These are phyloP conservation scores for Petrolisthes manimaculis DNA, from an alignment of 2,888 invertebrate species.

Conservation along the genomic window DNA sequence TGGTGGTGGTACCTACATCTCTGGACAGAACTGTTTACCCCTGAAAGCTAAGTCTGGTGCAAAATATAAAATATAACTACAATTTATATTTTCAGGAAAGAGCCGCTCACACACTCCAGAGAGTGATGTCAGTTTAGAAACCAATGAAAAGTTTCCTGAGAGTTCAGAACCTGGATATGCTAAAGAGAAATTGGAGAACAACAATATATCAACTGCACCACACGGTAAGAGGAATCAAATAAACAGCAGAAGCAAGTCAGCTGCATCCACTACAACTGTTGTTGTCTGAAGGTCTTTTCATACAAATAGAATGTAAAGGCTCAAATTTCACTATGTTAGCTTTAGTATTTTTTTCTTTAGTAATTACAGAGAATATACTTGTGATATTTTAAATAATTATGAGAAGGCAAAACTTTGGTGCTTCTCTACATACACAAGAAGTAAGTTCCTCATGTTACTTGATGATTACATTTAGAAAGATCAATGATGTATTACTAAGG, in stretches of 20 bases:
- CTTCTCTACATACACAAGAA: slow-evolving; percentile 2
- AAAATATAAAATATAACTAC: too few relatives aligned
- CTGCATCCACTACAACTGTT: slow-evolving; percentile 45
- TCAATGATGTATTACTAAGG: not conserved
- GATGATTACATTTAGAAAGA: not conserved
- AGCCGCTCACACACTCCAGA: slow-evolving; percentile 50
- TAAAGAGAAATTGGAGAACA: slow-evolving; percentile 49
- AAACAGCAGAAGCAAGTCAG: slow-evolving; percentile 43
- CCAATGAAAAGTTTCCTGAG: slow-evolving; percentile 39
- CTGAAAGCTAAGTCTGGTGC: too few relatives aligned
- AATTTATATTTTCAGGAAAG: slow-evolving; percentile 32
- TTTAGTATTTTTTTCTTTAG: slow-evolving; percentile 20
- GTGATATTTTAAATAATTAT: slow-evolving; percentile 29
- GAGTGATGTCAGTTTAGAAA: slow-evolving; percentile 48
- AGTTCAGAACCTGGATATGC: slow-evolving; percentile 28
- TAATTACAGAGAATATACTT: slow-evolving; percentile 15
- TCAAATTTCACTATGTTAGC: slow-evolving; percentile 10
- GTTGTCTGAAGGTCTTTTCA: slow-evolving; percentile 30
- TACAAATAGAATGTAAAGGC: not conserved
- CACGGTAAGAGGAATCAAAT: slow-evolving; percentile 39
- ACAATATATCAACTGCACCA: slow-evolving; percentile 40
- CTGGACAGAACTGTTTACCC: too few relatives aligned
- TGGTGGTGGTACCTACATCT: too few relatives aligned
- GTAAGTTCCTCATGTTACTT: not conserved
- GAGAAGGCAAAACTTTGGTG: slow-evolving; percentile 13